Evolutionary conservation across 2,888 invertebrate species (phyloP).

Genomic region (Litoditis marina): DNA sequence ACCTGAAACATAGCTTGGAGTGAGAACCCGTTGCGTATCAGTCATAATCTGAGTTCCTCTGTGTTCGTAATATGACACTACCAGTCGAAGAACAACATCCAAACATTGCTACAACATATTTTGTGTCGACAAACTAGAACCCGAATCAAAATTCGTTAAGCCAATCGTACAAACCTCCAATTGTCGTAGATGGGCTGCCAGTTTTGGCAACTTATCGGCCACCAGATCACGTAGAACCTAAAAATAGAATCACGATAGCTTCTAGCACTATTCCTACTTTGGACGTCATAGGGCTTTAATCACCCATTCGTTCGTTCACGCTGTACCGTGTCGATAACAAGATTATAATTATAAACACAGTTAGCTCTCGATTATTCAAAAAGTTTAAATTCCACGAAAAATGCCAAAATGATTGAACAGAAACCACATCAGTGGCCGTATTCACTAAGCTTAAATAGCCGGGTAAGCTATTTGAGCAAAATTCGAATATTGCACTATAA

Average conservation of each 20-base stretch:
- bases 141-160: too few relatives aligned
- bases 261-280: neutral
- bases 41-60: too few relatives aligned
- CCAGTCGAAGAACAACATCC: too few relatives aligned
- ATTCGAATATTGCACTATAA: too few relatives aligned
- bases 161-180: conserved; percentile 63
- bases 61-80: neutral
- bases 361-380: neutral
- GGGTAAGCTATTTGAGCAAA: too few relatives aligned
- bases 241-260: conserved; percentile 45
- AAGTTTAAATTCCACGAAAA: conserved; percentile 5
- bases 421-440: too few relatives aligned
- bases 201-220: conserved; percentile 66
- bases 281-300: too few relatives aligned
- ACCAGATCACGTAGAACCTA: conserved; percentile 67
- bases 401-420: neutral
- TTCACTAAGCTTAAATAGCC: too few relatives aligned
- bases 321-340: too few relatives aligned
- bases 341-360: too few relatives aligned
- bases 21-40: neutral
- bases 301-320: too few relatives aligned
- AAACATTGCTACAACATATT: neutral
- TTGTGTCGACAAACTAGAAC: neutral
- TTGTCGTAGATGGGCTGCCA: conserved; percentile 64
- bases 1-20: conserved; percentile 18